Evolutionary conservation across 2,888 invertebrate species (phyloP), one percentile per base, ranked within the genome.

Genomic region (Azorinus chamasolen): DNA sequence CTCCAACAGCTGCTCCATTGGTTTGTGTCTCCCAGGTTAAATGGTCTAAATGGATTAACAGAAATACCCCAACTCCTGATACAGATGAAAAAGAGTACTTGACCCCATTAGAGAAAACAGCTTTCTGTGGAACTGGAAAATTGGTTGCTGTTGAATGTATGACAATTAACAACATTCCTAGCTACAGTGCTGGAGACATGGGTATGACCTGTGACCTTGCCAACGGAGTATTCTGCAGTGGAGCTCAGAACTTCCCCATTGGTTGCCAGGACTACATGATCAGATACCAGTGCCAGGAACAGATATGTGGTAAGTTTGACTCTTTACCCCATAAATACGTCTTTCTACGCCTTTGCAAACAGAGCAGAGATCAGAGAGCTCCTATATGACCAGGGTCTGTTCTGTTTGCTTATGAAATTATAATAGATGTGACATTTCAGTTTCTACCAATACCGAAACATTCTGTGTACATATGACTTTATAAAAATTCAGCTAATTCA

Each of bases 181-280:
- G 79, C 50, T 85, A 79, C 65, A 84, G 85, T n/a, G 83, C 88
- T 39, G 85, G 87, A 18, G 89, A 90, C 64, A 63, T 84, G 0
- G 82, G 61, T 6, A 77, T 80, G n/a, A 76, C 75, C 8, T 92
- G 92, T 37, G 62, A n/a, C 73, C 76, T 57, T 71, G 95, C 96
- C 83, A 94, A 94, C 14, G 97, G 97, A 0, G 93, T 97, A 0
- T 92, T 95, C 2, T 97, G 97, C 89, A 37, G n/a, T 2, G 73
- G 93, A 91, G 73, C 65, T 8, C 81, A 83, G 16, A 87, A 83
- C 64, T 61, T 66, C 48, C 78, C 83, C 16, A 50, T 79, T 20
- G 73, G 71, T 6, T 91, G 91, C 71, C 61, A 70, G 18, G 90
- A 91, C 73, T 91, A 89, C 72, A 87, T 87, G 76, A 79, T 91